Evolutionary conservation across 2,797 vertebrate species (phyloP), one percentile per base, ranked within the genome.

Genomic region (Macropodus opercularis): DNA sequence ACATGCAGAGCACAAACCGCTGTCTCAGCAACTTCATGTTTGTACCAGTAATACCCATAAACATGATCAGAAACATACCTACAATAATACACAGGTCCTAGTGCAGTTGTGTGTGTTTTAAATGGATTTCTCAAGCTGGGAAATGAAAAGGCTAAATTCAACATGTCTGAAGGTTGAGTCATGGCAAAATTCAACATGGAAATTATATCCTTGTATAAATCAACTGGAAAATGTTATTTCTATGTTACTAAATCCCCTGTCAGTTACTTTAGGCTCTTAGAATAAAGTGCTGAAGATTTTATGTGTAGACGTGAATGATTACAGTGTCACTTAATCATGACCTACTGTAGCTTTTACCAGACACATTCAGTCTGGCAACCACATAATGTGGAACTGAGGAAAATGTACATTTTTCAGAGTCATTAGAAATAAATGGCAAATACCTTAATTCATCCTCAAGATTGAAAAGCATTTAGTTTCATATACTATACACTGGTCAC

Each of bases 381-480:
- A 51, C 18, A 27, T 60, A 53, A 53, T 46, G 66, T 55, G 46
- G 42, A 49, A 22, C 44, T 0, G 18, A 10, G 10, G 56, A 53
- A 34, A 59, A 60, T 27, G 46, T 26, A 19, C 35, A 40, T 41
- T 38, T 57, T 26, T 19, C 19, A 13, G 40, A 68, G 35, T 58
- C 34, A 39, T 51, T 75, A 32, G 73, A 54, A 53, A 70, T 60
- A 57, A 75, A 61, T 14, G 0, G 31, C 65, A 70, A 67, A 72
- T 63, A 44, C 34, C 32, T 66, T 17, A 69, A 76, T 69, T 68
- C 67, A 62, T 39, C 73, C 49, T 60, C 48, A 18, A 31, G 42
- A 69, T 68, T 64, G 68, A 70, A 54, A 61, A 61, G 32, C 18
- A 48, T 63, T 75, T 27, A 36, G 29, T 63, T 81, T 74, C 27